These are phyloP conservation scores for Nephrotoma flavescens DNA, from an alignment of 2,888 invertebrate genomes.

Conservation along the genomic window DNA sequence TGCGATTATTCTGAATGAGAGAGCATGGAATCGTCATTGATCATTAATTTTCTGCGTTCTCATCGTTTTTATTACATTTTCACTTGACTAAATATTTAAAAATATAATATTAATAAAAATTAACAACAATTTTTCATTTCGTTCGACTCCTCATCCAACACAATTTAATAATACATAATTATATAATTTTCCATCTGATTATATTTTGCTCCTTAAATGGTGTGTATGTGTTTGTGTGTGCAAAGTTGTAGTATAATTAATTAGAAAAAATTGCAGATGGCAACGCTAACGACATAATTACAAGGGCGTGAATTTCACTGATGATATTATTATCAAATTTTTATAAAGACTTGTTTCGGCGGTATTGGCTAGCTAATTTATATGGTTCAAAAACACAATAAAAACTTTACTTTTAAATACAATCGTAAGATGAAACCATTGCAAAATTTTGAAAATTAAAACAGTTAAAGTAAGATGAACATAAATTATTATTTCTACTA, in stretches of 20 bases:
- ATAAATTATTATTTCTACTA: no score
- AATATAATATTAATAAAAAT: neutral
- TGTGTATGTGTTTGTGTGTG: neutral
- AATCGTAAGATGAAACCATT: no score
- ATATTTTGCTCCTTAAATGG: neutral
- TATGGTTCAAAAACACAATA: no score
- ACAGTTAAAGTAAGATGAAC: no score
- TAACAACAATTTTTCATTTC: neutral
- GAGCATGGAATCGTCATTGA: neutral
- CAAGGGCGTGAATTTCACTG: neutral
- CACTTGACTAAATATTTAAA: neutral
- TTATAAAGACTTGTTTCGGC: no score
- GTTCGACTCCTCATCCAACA: neutral
- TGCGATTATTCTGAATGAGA: neutral
- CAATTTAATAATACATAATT: neutral
- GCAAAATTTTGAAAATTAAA: no score
- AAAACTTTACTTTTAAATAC: no score
- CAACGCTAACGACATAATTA: neutral
- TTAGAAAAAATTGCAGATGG: neutral
- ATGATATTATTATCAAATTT: no score
- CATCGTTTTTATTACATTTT: neutral
- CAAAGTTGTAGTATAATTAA: neutral
- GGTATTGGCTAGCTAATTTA: no score
- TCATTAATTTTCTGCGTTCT: neutral
- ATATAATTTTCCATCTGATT: neutral